A percentile compares a stretch with the other conserved stretches of the same genome.
Conservation (phyloP, 2,113 vertebrate species). For the Lagopus leucura region DNA sequence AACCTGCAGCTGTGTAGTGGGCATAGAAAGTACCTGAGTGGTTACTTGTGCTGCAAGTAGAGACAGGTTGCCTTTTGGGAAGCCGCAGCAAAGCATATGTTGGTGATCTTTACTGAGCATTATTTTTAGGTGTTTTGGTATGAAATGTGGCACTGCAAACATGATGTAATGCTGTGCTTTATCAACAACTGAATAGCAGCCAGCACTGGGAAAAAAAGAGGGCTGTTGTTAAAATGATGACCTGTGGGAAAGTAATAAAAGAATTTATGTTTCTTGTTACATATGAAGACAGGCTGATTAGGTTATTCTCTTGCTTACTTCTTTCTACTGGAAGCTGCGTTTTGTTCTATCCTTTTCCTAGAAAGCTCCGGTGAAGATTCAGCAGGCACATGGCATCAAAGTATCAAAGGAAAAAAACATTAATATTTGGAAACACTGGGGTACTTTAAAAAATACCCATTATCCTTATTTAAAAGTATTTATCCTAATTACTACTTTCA, state of each 20-base stretch:
- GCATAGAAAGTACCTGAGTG: background rate
- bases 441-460: background rate
- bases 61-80: background rate
- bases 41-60: background rate
- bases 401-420: background rate
- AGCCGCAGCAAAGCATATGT: background rate
- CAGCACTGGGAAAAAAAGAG: background rate
- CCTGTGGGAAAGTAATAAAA: background rate
- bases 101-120: background rate
- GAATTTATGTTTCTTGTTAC: background rate
- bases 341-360: background rate
- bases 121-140: background rate
- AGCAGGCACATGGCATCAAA: background rate
- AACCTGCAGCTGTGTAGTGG: background rate
- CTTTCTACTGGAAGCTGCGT: background rate
- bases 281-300: background rate
- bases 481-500: constrained; percentile 20
- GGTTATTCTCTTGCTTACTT: background rate
- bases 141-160: background rate
- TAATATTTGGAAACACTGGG: constrained; percentile 5
- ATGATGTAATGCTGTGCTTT: background rate
- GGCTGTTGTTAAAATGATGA: background rate
- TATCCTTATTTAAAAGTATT: constrained; percentile 23
- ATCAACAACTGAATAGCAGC: background rate
- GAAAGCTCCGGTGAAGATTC: constrained; percentile 24